phyloP scores from a whole-genome alignment of 2,888 invertebrate species.

The Nasonia oneida region DNA sequence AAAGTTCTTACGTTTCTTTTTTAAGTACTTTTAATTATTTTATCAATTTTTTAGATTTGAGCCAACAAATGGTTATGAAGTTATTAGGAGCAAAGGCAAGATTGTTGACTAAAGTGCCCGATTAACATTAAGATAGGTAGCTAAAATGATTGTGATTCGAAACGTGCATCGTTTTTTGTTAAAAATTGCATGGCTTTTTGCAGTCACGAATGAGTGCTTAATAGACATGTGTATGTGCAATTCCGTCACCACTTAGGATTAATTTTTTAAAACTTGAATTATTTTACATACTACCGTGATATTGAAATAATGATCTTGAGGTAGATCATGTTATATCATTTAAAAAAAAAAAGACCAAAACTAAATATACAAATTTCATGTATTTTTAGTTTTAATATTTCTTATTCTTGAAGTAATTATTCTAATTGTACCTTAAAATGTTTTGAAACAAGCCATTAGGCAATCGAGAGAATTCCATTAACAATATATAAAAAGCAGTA shows the following conservation, averaged over 20 bases:
- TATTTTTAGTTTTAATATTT: neutral
- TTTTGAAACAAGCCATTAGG: neutral
- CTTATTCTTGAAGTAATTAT: neutral
- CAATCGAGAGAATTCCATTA: neutral
- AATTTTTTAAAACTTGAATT: neutral
- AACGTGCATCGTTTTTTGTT: slow-evolving; percentile 2
- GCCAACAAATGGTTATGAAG: neutral
- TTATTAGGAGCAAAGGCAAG: neutral
- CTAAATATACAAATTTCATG: neutral
- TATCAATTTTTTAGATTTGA: neutral
- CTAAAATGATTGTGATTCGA: neutral
- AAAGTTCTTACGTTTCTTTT: neutral
- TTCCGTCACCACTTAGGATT: slow-evolving; percentile 3
- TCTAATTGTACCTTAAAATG: neutral
- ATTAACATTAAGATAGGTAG: neutral
- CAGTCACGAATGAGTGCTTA: neutral
- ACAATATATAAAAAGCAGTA: neutral
- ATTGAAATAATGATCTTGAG: neutral
- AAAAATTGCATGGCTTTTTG: neutral
- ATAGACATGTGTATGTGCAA: slow-evolving; percentile 2
- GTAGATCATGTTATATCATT: neutral
- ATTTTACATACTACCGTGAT: neutral
- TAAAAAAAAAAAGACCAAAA: neutral
- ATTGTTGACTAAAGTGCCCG: neutral
- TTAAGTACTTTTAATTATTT: slow-evolving; percentile 37